A percentile compares a stretch with the other conserved stretches of the same genome.
These are phyloP conservation scores for Amblyjoppa proteus DNA, from an alignment of 2,888 invertebrate species.

Conservation along the genomic window DNA sequence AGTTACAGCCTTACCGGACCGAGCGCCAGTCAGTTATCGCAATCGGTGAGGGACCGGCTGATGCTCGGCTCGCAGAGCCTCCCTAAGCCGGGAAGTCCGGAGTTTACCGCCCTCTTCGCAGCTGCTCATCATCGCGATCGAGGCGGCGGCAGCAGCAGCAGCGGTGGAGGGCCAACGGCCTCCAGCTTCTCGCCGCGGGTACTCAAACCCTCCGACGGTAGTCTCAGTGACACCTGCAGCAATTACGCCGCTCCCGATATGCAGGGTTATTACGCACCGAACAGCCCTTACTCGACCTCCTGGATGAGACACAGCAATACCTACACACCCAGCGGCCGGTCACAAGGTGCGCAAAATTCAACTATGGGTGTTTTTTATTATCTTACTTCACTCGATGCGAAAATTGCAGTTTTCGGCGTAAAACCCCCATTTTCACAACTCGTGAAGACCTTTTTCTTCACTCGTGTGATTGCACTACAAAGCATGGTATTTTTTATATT, in stretches of 20 bases:
- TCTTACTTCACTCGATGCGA: not conserved
- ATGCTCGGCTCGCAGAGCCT: constrained; percentile 94
- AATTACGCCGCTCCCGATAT: constrained; percentile 89
- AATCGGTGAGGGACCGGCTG: constrained; percentile 93
- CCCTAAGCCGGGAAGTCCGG: constrained; percentile 91
- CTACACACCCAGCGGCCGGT: constrained; percentile 84
- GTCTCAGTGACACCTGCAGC: constrained; percentile 94
- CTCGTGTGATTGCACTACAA: not conserved
- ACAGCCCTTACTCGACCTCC: constrained; percentile 90
- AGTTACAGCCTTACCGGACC: constrained; percentile 94
- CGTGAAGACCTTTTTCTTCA: not conserved
- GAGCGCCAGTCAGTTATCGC: constrained; percentile 94
- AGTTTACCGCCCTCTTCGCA: constrained; percentile 89
- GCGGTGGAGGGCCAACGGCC: constrained; percentile 77
- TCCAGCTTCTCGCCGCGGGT: constrained; percentile 82
- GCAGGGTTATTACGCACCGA: constrained; percentile 83
- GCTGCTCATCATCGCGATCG: constrained; percentile 82
- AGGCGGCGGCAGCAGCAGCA: constrained; percentile 75
- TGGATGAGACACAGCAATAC: constrained; percentile 93
- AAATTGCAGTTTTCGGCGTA: not conserved
- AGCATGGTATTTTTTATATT: not conserved
- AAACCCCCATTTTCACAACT: too few species aligned
- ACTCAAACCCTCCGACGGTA: constrained; percentile 88
- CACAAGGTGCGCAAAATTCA: constrained; percentile 76
- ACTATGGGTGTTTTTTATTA: not conserved